phyloP scores from a whole-genome alignment of 2,797 vertebrate species.

The Alectoris magna region DNA sequence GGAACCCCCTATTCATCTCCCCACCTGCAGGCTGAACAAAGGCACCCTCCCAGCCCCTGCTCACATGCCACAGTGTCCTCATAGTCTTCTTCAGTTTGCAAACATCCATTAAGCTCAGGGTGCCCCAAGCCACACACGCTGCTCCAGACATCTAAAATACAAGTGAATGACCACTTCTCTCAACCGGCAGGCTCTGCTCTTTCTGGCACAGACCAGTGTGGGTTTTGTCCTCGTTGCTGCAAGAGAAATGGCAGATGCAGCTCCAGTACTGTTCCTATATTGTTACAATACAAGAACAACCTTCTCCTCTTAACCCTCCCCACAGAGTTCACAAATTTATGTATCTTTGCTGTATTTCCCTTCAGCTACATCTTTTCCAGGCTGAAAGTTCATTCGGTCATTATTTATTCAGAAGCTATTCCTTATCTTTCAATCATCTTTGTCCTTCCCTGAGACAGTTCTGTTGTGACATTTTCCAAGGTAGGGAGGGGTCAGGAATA shows the following conservation, averaged over 20 bases:
- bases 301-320: not conserved
- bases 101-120: not conserved
- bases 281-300: not conserved
- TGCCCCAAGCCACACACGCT: not conserved
- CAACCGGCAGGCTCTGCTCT: not conserved
- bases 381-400: not conserved
- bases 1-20: not conserved
- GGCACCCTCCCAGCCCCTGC: not conserved
- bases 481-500: not conserved
- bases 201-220: not conserved
- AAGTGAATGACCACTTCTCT: not conserved
- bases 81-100: not conserved
- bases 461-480: not conserved
- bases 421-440: not conserved
- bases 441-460: not conserved
- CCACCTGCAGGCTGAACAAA: not conserved
- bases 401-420: not conserved
- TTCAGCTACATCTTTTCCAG: not conserved
- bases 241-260: not conserved
- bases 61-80: not conserved
- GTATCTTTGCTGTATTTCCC: not conserved
- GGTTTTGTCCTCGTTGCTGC: not conserved
- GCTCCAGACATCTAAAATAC: not conserved
- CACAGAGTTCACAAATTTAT: not conserved
- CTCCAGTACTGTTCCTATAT: not conserved